phyloP scores from a whole-genome alignment of 2,113 vertebrate genomes.

The Protobothrops mucrosquamatus region DNA sequence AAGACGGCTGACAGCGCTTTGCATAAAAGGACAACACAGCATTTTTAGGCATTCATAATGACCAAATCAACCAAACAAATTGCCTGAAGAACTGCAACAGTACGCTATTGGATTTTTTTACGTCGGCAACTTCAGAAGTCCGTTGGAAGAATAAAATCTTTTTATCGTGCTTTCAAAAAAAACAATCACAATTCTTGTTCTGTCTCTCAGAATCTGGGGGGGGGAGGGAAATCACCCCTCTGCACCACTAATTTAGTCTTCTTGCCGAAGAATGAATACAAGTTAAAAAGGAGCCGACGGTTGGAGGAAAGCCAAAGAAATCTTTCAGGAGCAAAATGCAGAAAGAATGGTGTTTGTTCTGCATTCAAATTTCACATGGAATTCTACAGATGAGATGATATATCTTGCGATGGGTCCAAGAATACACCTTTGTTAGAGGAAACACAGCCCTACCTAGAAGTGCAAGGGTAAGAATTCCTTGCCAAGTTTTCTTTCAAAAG shows the following conservation, averaged over 20 bases:
- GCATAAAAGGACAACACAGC: constrained; percentile 57
- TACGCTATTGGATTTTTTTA: constrained; percentile 43
- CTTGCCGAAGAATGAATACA: constrained; percentile 58
- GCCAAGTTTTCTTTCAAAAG: constrained; percentile 67
- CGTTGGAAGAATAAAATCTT: constrained; percentile 53
- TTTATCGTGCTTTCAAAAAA: constrained; percentile 24
- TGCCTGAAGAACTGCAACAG: constrained; percentile 58
- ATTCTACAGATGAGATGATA: constrained; percentile 36
- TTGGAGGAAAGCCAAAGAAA: constrained; percentile 65
- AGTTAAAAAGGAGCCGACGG: constrained; percentile 70
- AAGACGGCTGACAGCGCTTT: constrained; percentile 51
- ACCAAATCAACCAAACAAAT: constrained; percentile 64
- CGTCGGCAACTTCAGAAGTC: constrained; percentile 54
- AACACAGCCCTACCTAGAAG: constrained; percentile 36
- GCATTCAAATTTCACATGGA: constrained; percentile 26
- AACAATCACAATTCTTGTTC: constrained; percentile 57
- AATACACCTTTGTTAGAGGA: constrained; percentile 45
- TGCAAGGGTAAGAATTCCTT: constrained; percentile 52
- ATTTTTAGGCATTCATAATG: constrained; percentile 59
- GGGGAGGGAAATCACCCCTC: constrained; percentile 30
- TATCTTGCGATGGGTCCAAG: constrained; percentile 29
- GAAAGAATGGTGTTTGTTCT: constrained; percentile 48
- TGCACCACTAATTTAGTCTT: constrained; percentile 68
- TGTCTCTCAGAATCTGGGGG: constrained; percentile 38
- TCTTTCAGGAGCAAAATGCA: constrained; percentile 59